A percentile compares a stretch with the other conserved stretches of the same genome.
Conservation (phyloP, 2,888 invertebrate genomes). For the Hirtodrosophila cameraria region DNA sequence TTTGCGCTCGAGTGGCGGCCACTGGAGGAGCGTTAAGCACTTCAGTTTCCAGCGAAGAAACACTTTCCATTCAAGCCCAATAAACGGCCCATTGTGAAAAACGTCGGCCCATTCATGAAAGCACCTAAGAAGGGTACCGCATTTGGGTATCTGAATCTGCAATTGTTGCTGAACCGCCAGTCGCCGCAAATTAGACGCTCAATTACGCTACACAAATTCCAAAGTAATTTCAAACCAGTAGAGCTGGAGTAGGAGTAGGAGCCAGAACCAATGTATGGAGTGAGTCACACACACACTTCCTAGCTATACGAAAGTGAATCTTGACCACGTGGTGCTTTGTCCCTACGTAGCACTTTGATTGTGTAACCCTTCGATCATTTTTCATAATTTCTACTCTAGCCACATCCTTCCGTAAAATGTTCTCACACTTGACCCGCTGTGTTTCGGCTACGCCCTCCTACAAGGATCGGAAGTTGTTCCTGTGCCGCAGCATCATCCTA, state of each 20-base stretch:
- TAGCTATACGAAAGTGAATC: constrained; percentile 71
- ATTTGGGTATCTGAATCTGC: constrained; percentile 30
- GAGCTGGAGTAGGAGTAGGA: neutral
- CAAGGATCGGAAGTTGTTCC: constrained; percentile 71
- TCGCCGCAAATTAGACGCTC: constrained; percentile 77
- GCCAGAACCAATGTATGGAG: neutral
- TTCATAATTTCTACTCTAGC: constrained; percentile 55
- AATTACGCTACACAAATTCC: constrained; percentile 70
- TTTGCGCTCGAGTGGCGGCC: constrained; percentile 71
- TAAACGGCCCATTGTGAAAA: constrained; percentile 66
- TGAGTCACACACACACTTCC: constrained; percentile 24
- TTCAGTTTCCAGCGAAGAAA: constrained; percentile 65
- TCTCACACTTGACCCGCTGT: constrained; percentile 82
- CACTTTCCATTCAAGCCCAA: constrained; percentile 76
- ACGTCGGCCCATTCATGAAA: constrained; percentile 66
- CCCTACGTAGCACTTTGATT: neutral
- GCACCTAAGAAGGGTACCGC: constrained; percentile 45
- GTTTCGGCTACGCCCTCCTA: constrained; percentile 60
- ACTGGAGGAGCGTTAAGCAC: constrained; percentile 42
- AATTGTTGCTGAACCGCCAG: constrained; percentile 61
- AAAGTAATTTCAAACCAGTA: constrained; percentile 48
- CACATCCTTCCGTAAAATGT: constrained; percentile 82
- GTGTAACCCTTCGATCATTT: constrained; percentile 64
- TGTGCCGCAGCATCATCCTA: constrained; percentile 37
- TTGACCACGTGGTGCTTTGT: constrained; percentile 75